These are phyloP conservation scores for Acanthococcus lagerstroemiae DNA, from an alignment of 2,888 invertebrate genomes.

Conservation along the genomic window DNA sequence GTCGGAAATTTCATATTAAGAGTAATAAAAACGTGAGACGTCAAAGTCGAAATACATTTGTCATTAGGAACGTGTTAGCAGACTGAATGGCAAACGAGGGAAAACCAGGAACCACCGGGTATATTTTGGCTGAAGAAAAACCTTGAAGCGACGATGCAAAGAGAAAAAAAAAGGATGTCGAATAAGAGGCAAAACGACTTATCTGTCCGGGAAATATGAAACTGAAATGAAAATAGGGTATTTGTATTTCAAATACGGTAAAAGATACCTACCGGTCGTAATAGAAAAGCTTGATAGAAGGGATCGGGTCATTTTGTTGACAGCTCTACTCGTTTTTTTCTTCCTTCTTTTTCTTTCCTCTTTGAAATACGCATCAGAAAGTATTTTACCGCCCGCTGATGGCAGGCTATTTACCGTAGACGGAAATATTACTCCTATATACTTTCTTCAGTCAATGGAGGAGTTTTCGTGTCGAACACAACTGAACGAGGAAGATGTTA, in stretches of 20 bases:
- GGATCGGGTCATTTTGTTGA: constrained; percentile 21
- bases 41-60: neutral
- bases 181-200: neutral
- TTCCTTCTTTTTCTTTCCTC: too few species aligned
- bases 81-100: too few species aligned
- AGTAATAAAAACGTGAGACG: neutral
- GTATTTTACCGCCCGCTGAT: neutral
- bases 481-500: too few species aligned
- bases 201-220: neutral
- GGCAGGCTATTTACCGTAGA: neutral
- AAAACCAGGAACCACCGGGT: too few species aligned
- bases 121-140: too few species aligned
- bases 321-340: constrained; percentile 10
- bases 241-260: too few species aligned
- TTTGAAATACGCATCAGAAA: neutral
- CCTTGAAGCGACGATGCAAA: too few species aligned
- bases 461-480: too few species aligned
- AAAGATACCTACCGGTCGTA: neutral
- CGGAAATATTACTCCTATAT: neutral
- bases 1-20: neutral
- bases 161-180: too few species aligned
- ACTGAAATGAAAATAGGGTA: neutral
- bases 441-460: too few species aligned
- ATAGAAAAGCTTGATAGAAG: constrained; percentile 10
- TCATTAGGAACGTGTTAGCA: too few species aligned